Evolutionary conservation across 2,113 vertebrate species (phyloP), one percentile per base, ranked within the genome.

Genomic region (Riparia riparia): DNA sequence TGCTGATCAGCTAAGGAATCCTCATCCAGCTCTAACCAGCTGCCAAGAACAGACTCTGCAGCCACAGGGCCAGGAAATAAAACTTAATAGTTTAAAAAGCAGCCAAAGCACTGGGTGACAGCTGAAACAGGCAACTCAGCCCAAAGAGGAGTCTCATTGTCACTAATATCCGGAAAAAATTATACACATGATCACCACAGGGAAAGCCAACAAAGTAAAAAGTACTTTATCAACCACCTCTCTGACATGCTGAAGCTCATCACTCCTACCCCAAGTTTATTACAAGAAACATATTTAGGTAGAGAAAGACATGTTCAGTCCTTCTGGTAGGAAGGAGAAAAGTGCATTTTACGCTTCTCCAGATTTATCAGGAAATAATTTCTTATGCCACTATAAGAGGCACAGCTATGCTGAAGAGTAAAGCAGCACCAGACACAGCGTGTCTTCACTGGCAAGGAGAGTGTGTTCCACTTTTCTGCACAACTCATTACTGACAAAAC

Each of bases 401-500:
- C 37, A 49, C 70, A 89, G 69, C 81, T 94, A 12, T 60, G 90
- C 96, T 97, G 96, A 96, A 96, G 82, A 90, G 51, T 86, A 95
- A 98, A 96, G 95, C 81, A 97, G 89, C 61, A 68, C 32, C 95
- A 97, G 80, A 86, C 86, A 91, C 24, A 96, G 97, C 96, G 92
- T 88, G 95, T 93, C 93, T 92, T 94, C 97, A 94, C 78, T 58
- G 44, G 87, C 95, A 97, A 94, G 86, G 69, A 96, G 77, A 88
- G 82, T 17, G 21, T 82, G 95, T 97, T 98, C 95, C 94, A 92
- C 93, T 92, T 71, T 93, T 93, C 93, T 96, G 96, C 95, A 97
- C 95, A 98, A 97, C 91, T 97, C 97, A 98, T 98, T 98, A 98
- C 95, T 93, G 82, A 65, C 93, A 95, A 95, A 78, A 97, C 74